Base-by-base conservation (phyloP, 2,797 vertebrate genomes). In the Ciconia nigra region DNA sequence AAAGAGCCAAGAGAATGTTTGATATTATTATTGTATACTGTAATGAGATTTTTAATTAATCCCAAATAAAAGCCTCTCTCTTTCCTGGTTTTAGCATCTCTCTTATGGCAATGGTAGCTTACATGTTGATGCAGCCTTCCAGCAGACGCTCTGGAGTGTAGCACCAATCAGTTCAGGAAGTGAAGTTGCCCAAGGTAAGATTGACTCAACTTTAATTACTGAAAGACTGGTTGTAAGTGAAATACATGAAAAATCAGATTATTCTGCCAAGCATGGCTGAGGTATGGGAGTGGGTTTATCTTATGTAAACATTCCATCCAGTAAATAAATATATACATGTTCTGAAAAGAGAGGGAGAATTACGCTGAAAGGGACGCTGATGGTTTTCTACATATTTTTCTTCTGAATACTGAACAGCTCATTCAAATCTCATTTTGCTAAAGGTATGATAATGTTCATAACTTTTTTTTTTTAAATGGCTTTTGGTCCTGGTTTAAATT, bases 121-220 rank as follows among this genome's bases (percentile, higher is more conserved):
- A 69, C 99, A 99, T 4, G 99, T 99, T 58, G 99, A 99, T 29
- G 99, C 99, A 33, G 99, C 99, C 47, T 99, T 99, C 97, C 99
- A 99, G 98, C 99, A 99, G 97, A 99, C 99, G 0, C 98, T 99
- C 18, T 99, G 99, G 99, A 99, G 99, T 18, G 99, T 99, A 70
- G 99, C 99, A 35, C 99, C 99, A 7, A 99, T 99, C 98, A 99
- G 99, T 97, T 99, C 99, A n/a, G 99, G 99, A 88, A 99, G 99
- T 74, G 99, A 99, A 98, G 99, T 98, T 59, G 99, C 99, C 93
- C 99, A 99, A 99, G 99, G 99, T 99, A 98, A 98, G 97, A 31
- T 25, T 59, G 14, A 33, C 26, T 71, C 52, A 54, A 17, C 17
- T 93, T 87, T 42, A 15, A 7, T 67, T 46, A 35, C 35, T 42